Evolutionary conservation across 2,113 vertebrate species (phyloP).

Genomic region (Mastomys coucha): DNA sequence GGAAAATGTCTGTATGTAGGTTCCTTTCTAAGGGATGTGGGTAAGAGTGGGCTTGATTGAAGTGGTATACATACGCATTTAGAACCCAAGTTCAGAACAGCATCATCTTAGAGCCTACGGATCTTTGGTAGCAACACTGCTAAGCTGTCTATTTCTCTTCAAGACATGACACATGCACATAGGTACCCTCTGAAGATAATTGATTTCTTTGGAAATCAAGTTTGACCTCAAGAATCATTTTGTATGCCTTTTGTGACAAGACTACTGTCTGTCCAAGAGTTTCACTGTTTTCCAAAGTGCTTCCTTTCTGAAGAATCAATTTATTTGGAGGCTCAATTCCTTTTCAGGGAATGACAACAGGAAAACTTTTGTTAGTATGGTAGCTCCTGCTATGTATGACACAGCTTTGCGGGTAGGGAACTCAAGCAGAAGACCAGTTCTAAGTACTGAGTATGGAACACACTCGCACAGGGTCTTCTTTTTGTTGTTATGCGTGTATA

Average conservation of each 20-base stretch:
- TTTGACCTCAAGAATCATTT: background rate
- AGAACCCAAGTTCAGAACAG: slow-evolving; percentile 35
- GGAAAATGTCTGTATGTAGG: slow-evolving; percentile 52
- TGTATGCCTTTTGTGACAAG: background rate
- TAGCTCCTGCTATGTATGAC: background rate
- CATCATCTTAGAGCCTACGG: background rate
- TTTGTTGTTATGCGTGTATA: background rate
- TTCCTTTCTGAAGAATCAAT: slow-evolving; percentile 49
- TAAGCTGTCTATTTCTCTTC: background rate
- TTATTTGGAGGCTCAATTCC: slow-evolving; percentile 25
- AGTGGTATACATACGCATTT: background rate
- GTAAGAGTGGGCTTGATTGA: slow-evolving; percentile 25
- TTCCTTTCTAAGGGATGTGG: slow-evolving; percentile 52
- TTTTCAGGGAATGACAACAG: background rate
- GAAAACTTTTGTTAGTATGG: background rate
- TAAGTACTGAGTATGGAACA: background rate
- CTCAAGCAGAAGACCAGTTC: background rate
- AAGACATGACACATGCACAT: background rate
- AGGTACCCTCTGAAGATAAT: background rate
- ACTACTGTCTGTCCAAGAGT: background rate
- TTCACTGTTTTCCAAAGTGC: slow-evolving; percentile 28
- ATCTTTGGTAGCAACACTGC: background rate
- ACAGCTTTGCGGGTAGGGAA: background rate
- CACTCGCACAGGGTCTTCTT: background rate
- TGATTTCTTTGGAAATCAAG: slow-evolving; percentile 8